A percentile compares a stretch with the other conserved stretches of the same genome.
Conservation (phyloP, 2,888 invertebrate genomes). For the Orthosia cruda region DNA sequence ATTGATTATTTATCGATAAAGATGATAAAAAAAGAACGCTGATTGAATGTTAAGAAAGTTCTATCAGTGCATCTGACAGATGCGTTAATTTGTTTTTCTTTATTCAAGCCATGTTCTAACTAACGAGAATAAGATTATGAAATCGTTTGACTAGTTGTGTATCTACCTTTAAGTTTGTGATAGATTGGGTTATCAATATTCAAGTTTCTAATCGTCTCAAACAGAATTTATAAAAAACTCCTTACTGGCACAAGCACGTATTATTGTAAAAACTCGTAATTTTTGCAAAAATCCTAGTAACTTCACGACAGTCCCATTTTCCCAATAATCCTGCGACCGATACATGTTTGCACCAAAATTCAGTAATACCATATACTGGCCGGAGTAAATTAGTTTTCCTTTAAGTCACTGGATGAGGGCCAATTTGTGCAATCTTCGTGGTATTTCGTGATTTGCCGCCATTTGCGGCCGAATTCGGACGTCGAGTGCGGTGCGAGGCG, state of each 20-base stretch:
- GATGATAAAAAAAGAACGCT: no score
- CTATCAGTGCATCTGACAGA: no score
- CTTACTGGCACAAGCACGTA: not conserved
- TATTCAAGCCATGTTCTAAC: no score
- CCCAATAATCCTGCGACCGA: not conserved
- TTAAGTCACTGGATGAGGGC: conserved; percentile 55
- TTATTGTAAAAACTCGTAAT: not conserved
- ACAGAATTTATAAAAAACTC: not conserved
- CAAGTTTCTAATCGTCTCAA: not conserved
- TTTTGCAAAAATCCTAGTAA: not conserved
- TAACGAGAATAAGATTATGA: no score
- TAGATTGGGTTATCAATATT: not conserved
- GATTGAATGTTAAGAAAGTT: no score
- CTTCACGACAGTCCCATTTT: not conserved
- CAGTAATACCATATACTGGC: not conserved
- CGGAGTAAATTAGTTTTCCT: conserved; percentile 61
- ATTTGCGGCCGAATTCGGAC: conserved; percentile 32
- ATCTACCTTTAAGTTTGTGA: no score
- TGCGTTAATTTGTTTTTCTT: no score
- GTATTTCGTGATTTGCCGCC: conserved; percentile 37
- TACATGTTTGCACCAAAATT: conserved; percentile 52
- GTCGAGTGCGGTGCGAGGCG: conserved; percentile 20
- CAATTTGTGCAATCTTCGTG: conserved; percentile 69
- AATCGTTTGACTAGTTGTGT: no score
- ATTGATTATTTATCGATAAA: no score